These are phyloP conservation scores for Deilephila elpenor DNA, from an alignment of 2,888 invertebrate genomes.

Conservation along the genomic window DNA sequence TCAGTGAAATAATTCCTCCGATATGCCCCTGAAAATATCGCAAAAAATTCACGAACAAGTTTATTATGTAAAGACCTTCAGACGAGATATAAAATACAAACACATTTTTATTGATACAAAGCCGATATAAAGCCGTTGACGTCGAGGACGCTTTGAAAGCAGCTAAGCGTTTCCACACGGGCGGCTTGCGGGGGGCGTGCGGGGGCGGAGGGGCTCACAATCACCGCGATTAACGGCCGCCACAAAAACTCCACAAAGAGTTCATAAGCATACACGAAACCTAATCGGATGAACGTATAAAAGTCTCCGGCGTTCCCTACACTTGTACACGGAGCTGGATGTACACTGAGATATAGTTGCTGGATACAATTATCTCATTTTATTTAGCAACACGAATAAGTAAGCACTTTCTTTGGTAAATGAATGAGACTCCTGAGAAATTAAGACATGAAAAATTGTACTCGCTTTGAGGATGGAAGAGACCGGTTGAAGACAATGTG, in stretches of 20 bases:
- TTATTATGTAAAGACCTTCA: conserved; percentile 5
- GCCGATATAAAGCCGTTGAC: conserved; percentile 49
- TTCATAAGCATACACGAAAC: conserved; percentile 76
- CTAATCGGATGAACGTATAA: conserved; percentile 80
- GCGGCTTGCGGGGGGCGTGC: conserved; percentile 36
- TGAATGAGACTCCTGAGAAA: too few species aligned
- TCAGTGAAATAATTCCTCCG: neutral
- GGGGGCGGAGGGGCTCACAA: conserved; percentile 52
- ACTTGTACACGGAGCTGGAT: conserved; percentile 52
- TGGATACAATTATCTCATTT: conserved; percentile 2
- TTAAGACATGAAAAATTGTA: too few species aligned
- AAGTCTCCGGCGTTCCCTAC: conserved; percentile 61
- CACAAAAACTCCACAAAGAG: conserved; percentile 73
- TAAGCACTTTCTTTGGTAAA: too few species aligned
- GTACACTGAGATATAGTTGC: conserved; percentile 37
- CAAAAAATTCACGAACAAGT: neutral
- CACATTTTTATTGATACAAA: conserved; percentile 45
- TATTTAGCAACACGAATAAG: too few species aligned
- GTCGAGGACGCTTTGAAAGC: conserved; percentile 52
- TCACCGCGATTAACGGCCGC: conserved; percentile 67
- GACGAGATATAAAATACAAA: conserved; percentile 26
- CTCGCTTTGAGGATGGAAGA: too few species aligned
- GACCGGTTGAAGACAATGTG: too few species aligned
- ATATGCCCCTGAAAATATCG: neutral
- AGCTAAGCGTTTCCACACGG: conserved; percentile 62